These are phyloP conservation scores for Tachysurus fulvidraco DNA, from an alignment of 2,113 vertebrate genomes.

Conservation along the genomic window DNA sequence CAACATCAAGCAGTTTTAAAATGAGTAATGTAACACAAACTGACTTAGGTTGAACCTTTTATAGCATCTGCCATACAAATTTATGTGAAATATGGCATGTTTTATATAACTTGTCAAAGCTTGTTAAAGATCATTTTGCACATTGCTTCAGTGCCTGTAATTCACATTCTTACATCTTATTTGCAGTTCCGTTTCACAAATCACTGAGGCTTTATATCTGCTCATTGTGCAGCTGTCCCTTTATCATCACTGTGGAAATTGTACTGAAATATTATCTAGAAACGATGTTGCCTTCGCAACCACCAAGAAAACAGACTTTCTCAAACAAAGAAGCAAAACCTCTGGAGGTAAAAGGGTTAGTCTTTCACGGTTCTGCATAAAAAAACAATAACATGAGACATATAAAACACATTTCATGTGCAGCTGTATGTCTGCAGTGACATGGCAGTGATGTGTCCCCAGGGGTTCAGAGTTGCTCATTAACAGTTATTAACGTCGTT, in stretches of 20 bases:
- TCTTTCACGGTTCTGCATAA: not conserved
- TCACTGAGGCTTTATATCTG: not conserved
- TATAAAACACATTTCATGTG: constrained; percentile 20
- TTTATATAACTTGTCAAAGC: not conserved
- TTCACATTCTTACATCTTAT: not conserved
- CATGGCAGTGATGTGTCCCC: constrained; percentile 53
- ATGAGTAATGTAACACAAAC: not conserved
- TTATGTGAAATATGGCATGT: not conserved
- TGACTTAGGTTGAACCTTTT: not conserved
- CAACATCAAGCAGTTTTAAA: not conserved
- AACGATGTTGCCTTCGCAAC: not conserved
- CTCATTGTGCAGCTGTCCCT: not conserved
- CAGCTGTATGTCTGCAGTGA: constrained; percentile 42
- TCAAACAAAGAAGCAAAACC: not conserved
- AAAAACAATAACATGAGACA: not conserved
- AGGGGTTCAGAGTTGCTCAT: constrained; percentile 68
- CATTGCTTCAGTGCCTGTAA: not conserved
- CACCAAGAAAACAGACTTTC: not conserved
- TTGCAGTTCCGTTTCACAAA: not conserved
- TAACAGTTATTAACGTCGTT: constrained; percentile 75
- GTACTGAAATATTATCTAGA: not conserved
- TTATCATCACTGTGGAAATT: not conserved
- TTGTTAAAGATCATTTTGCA: not conserved
- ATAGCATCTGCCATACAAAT: not conserved
- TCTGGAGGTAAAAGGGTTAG: not conserved